phyloP scores from a whole-genome alignment of 1,140 invertebrate genomes.

The Procambarus clarkii region DNA sequence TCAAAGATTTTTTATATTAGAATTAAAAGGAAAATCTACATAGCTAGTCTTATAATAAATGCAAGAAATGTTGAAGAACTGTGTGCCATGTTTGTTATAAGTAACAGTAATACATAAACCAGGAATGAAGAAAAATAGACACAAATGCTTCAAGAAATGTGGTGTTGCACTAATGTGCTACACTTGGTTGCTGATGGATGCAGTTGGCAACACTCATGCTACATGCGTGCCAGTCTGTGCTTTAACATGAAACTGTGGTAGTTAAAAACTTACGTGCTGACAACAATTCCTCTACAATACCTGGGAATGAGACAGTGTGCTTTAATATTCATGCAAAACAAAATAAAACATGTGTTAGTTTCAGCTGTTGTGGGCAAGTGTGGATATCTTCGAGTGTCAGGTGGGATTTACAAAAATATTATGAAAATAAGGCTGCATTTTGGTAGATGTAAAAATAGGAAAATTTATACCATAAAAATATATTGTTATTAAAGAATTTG shows the following conservation, averaged over 20 bases:
- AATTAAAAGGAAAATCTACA: neutral
- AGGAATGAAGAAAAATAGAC: neutral
- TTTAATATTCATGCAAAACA: conserved; percentile 69
- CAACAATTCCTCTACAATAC: conserved; percentile 69
- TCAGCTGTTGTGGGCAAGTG: conserved; percentile 28
- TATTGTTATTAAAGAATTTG: conserved; percentile 20
- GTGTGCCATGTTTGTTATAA: neutral
- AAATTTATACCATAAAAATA: conserved; percentile 11
- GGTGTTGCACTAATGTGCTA: neutral
- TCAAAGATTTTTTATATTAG: neutral
- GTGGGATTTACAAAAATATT: conserved; percentile 27
- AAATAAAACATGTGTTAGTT: conserved; percentile 47
- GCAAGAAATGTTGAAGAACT: neutral
- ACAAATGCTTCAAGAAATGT: neutral
- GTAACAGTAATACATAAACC: neutral
- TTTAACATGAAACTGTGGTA: conserved; percentile 58
- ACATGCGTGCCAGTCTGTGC: conserved; percentile 59
- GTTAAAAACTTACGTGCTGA: conserved; percentile 69
- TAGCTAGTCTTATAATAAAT: neutral
- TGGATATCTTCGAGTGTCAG: neutral
- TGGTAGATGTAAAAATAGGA: conserved; percentile 20
- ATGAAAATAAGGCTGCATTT: conserved; percentile 36
- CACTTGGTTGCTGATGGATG: neutral
- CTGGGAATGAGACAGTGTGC: conserved; percentile 64
- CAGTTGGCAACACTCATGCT: conserved; percentile 30